Evolutionary conservation across 2,888 invertebrate species (phyloP), one percentile per base, ranked within the genome.

Genomic region (Myopa tessellatipennis): DNA sequence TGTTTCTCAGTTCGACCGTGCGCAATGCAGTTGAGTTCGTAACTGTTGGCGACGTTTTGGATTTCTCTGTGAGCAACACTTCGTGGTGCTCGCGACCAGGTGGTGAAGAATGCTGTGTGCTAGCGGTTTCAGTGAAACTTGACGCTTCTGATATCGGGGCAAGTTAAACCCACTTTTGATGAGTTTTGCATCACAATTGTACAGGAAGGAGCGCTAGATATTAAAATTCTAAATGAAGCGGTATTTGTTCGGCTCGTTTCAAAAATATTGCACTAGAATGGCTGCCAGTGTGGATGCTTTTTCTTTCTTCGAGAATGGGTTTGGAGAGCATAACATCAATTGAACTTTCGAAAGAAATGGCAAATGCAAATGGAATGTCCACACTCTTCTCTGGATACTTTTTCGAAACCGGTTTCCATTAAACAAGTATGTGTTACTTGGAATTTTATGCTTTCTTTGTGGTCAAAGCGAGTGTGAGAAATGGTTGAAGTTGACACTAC

Each of bases 11-110:
- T 10, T 61, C 68, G 67, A 74, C 74, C 55, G 74, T 18, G 18
- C 67, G 18, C 74, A 38, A 40, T 67, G 74, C 55, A 74, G 38
- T 61, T 18, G 14, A 7, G 55, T 58, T 26, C 12, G 67, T 18
- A 68, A 74, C 74, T 74, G 67, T 26, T 74, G 26, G 68, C 16
- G n/a, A 58, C 45, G 55, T 55, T 67, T n/a, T 36, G 10, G 38
- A 67, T 74, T 74, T 74, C 68, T 55, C 58, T 18, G 40, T 26
- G 68, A 67, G 1, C 67, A 67, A 63, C 65, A 40, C 14, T 34
- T 8, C 55, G 40, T 38, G 18, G 18, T 55, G 34, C 70, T 12
- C 70, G 12, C n/a, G 40, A 50, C 14, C 50, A 26, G 4, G 58
- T 26, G 58, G 16, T 36, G 18, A 69, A 45, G 18, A 10, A 45